Evolutionary conservation across 2,888 invertebrate species (phyloP), one percentile per base, ranked within the genome.

Genomic region (Trilocha varians): DNA sequence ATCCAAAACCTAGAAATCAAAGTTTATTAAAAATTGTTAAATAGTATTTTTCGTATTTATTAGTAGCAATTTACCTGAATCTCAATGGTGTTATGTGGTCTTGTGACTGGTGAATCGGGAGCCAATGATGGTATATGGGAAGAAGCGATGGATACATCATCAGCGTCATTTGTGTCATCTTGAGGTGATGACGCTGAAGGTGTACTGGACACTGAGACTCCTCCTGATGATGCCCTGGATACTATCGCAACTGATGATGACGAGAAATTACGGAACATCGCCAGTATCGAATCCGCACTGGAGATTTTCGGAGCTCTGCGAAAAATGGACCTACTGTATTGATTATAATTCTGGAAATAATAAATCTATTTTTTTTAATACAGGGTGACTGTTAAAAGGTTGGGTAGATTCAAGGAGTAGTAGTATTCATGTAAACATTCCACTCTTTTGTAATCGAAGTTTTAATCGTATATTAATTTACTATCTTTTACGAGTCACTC

Each of bases 271-370:
- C 91, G 84, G 65, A 93, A 92, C 91, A 93, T 93, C 8, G 93
- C 92, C 47, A 93, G 73, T 50, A 93, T 91, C 1, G 93, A 93
- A 71, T 94, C 93, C 8, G 93, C 93, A 62, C 92, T 92, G 17
- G 92, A 89, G 39, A 91, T 91, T 70, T 92, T 92, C 50, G 89
- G 87, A 37, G 87, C 78, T 56, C 85, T 78, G 59, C 59, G 75
- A 65, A 50, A 25, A 25, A 25, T 25, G 11, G 5, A 9, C 18
- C 8, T 18, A 5, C 5, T 9, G 5, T 25, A 9, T 11, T 11
- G 25, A 9, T 11, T 25, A 25, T 9, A 25, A 25, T 25, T 9
- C 6, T 11, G 25, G 0, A 8, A 41, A 25, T 11, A 38, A 18
- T 49, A 50, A n/a, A n/a, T n/a, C n/a, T n/a, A n/a, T n/a, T n/a